Conservation (phyloP, 2,113 vertebrate genomes). For the Megaceryle maxima region DNA sequence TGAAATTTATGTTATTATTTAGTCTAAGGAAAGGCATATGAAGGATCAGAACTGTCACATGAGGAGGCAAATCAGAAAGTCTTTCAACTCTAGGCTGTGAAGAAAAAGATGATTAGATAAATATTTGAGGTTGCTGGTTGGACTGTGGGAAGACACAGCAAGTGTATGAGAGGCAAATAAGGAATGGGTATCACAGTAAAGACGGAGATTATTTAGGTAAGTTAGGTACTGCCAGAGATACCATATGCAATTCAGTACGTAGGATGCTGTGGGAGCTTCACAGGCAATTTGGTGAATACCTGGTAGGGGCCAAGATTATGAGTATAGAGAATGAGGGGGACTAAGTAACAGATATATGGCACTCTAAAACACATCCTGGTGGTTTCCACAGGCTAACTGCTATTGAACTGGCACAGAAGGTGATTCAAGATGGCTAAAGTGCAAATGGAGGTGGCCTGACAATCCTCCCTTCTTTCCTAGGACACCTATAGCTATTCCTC, state of each 20-base stretch:
- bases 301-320: neutral
- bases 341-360: neutral
- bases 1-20: neutral
- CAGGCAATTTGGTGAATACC: neutral
- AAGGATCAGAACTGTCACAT: neutral
- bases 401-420: neutral
- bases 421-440: neutral
- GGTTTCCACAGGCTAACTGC: neutral
- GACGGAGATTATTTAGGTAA: neutral
- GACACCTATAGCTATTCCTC: neutral
- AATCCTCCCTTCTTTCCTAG: neutral
- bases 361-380: neutral
- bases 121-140: neutral
- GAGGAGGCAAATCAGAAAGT: neutral
- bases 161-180: neutral
- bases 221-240: neutral
- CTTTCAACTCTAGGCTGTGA: neutral
- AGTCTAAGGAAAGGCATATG: neutral
- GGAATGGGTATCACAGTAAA: neutral
- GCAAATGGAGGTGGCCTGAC: neutral
- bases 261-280: neutral
- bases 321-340: neutral
- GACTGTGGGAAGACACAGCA: neutral
- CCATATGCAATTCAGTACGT: neutral
- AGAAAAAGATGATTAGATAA: neutral